Evolutionary conservation across 2,113 vertebrate genomes (phyloP).

Genomic region (Zootoca vivipara): DNA sequence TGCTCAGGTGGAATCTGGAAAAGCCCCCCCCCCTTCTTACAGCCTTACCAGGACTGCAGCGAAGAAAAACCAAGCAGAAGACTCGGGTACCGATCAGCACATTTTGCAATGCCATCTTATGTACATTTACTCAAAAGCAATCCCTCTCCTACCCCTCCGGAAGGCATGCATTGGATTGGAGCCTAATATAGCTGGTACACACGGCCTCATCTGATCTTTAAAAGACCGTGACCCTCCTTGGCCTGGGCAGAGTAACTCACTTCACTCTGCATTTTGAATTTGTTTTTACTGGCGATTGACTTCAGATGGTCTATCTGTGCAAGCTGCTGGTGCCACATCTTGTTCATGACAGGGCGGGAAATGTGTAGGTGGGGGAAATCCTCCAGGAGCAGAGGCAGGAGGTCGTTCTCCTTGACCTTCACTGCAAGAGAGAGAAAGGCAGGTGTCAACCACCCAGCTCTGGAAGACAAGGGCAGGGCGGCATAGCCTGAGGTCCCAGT

Average conservation of each 20-base stretch:
- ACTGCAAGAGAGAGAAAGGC: constrained; percentile 66
- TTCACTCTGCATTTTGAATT: constrained; percentile 79
- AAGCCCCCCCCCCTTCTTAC: background rate
- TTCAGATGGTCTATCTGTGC: constrained; percentile 82
- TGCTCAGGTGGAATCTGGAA: background rate
- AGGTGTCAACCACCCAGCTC: constrained; percentile 26
- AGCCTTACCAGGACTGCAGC: background rate
- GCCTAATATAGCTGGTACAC: background rate
- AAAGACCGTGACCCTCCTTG: background rate
- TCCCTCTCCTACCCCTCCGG: background rate
- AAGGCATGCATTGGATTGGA: background rate
- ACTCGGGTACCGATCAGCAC: background rate
- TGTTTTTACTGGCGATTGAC: constrained; percentile 64
- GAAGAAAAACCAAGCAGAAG: background rate
- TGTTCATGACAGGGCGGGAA: constrained; percentile 79
- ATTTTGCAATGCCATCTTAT: too few relatives aligned
- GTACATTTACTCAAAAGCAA: background rate
- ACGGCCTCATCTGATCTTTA: background rate
- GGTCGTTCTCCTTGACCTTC: constrained; percentile 83
- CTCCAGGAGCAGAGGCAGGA: constrained; percentile 85
- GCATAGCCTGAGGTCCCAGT: background rate
- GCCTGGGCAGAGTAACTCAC: constrained; percentile 67
- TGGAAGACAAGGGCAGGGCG: constrained; percentile 18
- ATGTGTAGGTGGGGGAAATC: constrained; percentile 88
- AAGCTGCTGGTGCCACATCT: constrained; percentile 91